Conservation (phyloP, 1,140 invertebrate species). For the Centruroides vittatus region DNA sequence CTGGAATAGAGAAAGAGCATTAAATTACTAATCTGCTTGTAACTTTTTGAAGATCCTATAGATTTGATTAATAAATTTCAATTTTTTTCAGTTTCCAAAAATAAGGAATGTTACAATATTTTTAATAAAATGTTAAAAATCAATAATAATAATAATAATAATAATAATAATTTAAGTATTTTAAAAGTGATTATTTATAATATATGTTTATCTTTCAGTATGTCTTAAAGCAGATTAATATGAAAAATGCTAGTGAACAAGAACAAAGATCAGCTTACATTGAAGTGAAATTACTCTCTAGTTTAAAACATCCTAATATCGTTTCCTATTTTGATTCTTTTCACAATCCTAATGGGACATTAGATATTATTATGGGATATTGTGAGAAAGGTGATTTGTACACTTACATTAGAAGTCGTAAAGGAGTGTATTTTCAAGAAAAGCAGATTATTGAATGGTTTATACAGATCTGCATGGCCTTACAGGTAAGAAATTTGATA, state of each 20-base stretch:
- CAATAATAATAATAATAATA: too few species aligned
- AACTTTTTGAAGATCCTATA: too few species aligned
- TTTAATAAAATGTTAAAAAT: too few species aligned
- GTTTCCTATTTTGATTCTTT: slow-evolving; percentile 39
- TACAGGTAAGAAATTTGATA: slow-evolving; percentile 26
- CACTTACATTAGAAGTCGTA: slow-evolving; percentile 32
- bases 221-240: slow-evolving; percentile 36
- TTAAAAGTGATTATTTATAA: too few species aligned
- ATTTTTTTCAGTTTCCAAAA: too few species aligned
- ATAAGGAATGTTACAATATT: too few species aligned
- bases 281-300: slow-evolving; percentile 36
- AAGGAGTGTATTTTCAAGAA: slow-evolving; percentile 31
- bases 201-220: slow-evolving; percentile 27
- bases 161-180: too few species aligned
- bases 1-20: too few species aligned
- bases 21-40: too few species aligned
- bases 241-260: slow-evolving; percentile 29
- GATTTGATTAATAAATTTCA: too few species aligned
- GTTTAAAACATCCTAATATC: slow-evolving; percentile 39
- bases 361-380: slow-evolving; percentile 40
- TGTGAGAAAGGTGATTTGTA: slow-evolving; percentile 40
- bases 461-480: slow-evolving; percentile 39
- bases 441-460: slow-evolving; percentile 38
- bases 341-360: slow-evolving; percentile 28
- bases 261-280: slow-evolving; percentile 33